These are phyloP conservation scores for Rhynchomys soricoides DNA, from an alignment of 2,113 vertebrate species.

Conservation along the genomic window DNA sequence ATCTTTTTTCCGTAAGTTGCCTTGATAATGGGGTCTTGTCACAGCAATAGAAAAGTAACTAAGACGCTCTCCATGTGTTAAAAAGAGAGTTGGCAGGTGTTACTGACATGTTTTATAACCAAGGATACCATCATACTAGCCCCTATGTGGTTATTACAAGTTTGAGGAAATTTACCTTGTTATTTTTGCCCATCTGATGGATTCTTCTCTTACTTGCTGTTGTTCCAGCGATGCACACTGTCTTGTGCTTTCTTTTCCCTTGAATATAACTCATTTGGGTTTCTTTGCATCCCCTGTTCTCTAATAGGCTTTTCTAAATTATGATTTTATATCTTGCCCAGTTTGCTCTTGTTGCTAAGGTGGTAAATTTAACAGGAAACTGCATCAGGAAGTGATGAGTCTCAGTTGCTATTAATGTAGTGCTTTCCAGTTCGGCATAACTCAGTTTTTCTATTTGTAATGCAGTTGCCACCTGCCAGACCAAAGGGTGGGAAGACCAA, in stretches of 20 bases:
- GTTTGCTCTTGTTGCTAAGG: conserved; percentile 12
- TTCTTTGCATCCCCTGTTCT: conserved; percentile 19
- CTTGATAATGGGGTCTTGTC: neutral
- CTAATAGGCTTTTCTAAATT: neutral
- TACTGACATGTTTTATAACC: neutral
- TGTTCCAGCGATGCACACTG: neutral
- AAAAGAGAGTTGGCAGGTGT: neutral
- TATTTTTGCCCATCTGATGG: neutral
- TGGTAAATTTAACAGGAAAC: conserved; percentile 24
- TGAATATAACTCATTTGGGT: neutral
- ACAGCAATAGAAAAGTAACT: conserved; percentile 1
- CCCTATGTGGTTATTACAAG: neutral
- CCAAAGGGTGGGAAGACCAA: neutral
- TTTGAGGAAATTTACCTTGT: neutral
- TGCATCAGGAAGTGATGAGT: neutral
- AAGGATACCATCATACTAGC: neutral
- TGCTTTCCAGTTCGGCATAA: conserved; percentile 7
- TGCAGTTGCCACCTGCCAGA: neutral
- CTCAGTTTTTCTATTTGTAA: conserved; percentile 30
- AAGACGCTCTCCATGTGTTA: neutral
- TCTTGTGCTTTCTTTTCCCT: neutral
- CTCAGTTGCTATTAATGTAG: neutral
- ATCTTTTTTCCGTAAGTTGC: neutral
- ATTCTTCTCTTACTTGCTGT: neutral
- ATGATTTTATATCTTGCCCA: conserved; percentile 20